phyloP scores from a whole-genome alignment of 2,797 vertebrate genomes.

The Alauda arvensis region DNA sequence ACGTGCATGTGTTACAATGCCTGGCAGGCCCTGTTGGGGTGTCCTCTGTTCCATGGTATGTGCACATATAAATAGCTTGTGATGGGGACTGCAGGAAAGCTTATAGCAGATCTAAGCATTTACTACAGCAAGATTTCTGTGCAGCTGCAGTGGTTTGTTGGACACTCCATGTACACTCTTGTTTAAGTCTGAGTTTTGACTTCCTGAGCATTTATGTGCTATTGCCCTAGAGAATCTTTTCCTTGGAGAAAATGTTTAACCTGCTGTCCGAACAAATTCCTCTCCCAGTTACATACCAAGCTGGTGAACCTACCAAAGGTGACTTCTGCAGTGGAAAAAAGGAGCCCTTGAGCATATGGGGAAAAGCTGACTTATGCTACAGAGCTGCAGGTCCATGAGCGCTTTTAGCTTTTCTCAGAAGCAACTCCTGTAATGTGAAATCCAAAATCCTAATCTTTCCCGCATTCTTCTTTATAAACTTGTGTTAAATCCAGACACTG shows the following conservation, averaged over 20 bases:
- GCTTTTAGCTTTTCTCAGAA: not conserved
- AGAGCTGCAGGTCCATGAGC: not conserved
- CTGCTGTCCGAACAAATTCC: not conserved
- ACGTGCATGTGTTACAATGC: accelerated
- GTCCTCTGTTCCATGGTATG: not conserved
- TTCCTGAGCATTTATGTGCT: not conserved
- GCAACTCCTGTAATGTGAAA: not conserved
- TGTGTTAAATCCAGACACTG: not conserved
- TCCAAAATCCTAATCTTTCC: not conserved
- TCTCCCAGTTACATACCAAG: not conserved
- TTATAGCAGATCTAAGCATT: not conserved
- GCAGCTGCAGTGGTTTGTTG: not conserved
- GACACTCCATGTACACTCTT: not conserved
- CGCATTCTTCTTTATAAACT: not conserved
- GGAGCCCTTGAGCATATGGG: not conserved
- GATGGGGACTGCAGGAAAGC: not conserved
- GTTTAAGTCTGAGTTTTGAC: not conserved
- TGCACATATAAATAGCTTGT: not conserved
- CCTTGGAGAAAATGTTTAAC: not conserved
- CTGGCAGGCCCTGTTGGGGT: not conserved
- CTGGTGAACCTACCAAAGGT: not conserved
- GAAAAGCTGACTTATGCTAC: not conserved
- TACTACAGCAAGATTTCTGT: not conserved
- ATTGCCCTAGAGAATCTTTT: not conserved
- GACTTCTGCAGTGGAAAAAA: not conserved